Evolutionary conservation across 2,797 vertebrate genomes (phyloP), one percentile per base, ranked within the genome.

Genomic region (Valencia hispanica): DNA sequence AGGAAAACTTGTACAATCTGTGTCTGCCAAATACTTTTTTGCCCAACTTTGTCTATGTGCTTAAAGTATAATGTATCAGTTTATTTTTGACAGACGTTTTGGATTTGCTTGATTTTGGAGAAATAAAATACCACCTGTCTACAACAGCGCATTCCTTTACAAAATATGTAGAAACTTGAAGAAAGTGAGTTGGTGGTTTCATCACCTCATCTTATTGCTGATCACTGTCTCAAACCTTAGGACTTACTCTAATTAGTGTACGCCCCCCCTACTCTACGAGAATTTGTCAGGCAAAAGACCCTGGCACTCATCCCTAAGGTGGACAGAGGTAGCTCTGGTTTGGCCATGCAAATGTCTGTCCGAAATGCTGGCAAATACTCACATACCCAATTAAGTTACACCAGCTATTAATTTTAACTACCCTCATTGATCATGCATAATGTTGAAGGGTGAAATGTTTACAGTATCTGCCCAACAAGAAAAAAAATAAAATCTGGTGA

Each of bases 401-500:
- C 11, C 36, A 27, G 25, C 12, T 43, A 27, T 43, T 68, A 7
- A 68, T 68, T 45, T 68, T 68, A n/a, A n/a, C 14, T 0, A 27
- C 12, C 65, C 41, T 27, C 39, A 45, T 17, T n/a, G 14, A 68
- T 27, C 14, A 17, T 17, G 5, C n/a, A 27, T n/a, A 68, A n/a
- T 45, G 25, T 22, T 45, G 41, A 2, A 41, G 11, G n/a, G 12
- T 12, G 22, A 2, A 43, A 15, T 68, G 1, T 15, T n/a, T 41
- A 43, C 5, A 5, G 12, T 66, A 43, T 12, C 63, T 66, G 12
- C n/a, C 14, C 22, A 15, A 43, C 39, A n/a, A 18, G 25, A 20
- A 68, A 47, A 27, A 2, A 73, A 80, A 75, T 74, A 72, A 27
- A 5, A 72, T 59, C 3, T 69, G 66, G 78, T 74, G 51, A 83